Percentiles rank a stretch among this genome's conserved stretches.
These are phyloP conservation scores for Thryonomys swinderianus DNA, from an alignment of 2,113 vertebrate genomes.

Conservation along the genomic window DNA sequence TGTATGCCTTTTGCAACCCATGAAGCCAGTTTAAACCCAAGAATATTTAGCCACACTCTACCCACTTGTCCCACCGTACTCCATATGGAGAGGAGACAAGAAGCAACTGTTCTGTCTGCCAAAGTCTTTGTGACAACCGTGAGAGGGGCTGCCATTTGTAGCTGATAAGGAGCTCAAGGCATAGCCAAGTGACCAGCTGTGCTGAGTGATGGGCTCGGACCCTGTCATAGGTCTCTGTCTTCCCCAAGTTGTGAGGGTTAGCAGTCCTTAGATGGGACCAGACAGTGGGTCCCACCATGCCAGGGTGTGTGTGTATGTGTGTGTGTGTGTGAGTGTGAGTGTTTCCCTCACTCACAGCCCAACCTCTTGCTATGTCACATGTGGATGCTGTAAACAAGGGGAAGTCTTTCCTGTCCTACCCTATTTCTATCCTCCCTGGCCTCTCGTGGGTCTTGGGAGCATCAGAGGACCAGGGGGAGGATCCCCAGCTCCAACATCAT, in stretches of 20 bases:
- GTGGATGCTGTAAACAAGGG: not conserved
- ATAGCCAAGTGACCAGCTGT: not conserved
- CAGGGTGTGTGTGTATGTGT: rapidly evolving
- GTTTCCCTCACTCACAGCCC: not conserved
- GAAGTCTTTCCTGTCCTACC: not conserved
- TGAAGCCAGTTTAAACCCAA: not conserved
- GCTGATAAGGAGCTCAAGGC: not conserved
- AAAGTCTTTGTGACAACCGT: not conserved
- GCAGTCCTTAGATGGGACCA: not conserved
- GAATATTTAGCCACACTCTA: not conserved
- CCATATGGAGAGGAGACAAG: not conserved
- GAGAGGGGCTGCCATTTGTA: not conserved
- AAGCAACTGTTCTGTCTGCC: not conserved
- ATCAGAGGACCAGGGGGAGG: not conserved
- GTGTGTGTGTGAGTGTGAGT: not conserved
- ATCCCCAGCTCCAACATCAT: not conserved
- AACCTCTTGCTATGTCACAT: not conserved
- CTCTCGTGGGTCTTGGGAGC: not conserved
- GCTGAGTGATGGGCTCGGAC: not conserved
- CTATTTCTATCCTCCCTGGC: rapidly evolving
- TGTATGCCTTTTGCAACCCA: not conserved
- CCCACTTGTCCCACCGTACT: not conserved
- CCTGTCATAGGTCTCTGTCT: not conserved
- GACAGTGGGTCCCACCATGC: not conserved
- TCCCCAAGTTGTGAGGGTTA: not conserved